These are phyloP conservation scores for Xestia rhomboidea DNA, from an alignment of 2,888 invertebrate species.

Conservation along the genomic window DNA sequence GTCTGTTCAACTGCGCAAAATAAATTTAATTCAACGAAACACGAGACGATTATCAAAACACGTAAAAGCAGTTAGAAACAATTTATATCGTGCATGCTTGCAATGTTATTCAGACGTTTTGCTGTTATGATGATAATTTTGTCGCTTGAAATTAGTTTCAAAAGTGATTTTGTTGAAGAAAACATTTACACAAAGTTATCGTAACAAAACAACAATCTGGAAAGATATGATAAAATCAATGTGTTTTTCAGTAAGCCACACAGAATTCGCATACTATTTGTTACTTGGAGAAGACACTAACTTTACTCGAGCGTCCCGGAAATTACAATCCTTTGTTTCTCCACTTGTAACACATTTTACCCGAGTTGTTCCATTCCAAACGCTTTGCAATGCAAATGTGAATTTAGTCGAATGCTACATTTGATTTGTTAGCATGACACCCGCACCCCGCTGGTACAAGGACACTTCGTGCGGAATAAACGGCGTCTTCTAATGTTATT, in stretches of 20 bases:
- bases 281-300: constrained; percentile 32
- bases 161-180: constrained; percentile 10
- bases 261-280: constrained; percentile 20
- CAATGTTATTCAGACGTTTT: constrained; percentile 13
- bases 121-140: constrained; percentile 19
- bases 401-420: constrained; percentile 59
- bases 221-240: background rate
- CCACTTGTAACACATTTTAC: constrained; percentile 55
- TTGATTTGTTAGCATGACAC: constrained; percentile 57
- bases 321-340: constrained; percentile 59
- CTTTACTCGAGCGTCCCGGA: constrained; percentile 22
- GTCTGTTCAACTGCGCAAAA: constrained; percentile 27
- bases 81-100: constrained; percentile 35
- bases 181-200: constrained; percentile 12
- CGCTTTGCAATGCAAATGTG: constrained; percentile 62
- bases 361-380: constrained; percentile 36
- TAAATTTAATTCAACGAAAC: constrained; percentile 35
- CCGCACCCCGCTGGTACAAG: constrained; percentile 49
- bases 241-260: constrained; percentile 17
- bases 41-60: constrained; percentile 21
- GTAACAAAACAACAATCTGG: constrained; percentile 11
- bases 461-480: constrained; percentile 54
- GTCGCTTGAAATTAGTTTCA: constrained; percentile 25
- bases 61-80: constrained; percentile 26
- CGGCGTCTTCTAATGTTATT: constrained; percentile 51